Percentiles rank a stretch among this genome's conserved stretches.
phyloP scores from a whole-genome alignment of 1,140 invertebrate genomes.

The Drosophila aff. region DNA sequence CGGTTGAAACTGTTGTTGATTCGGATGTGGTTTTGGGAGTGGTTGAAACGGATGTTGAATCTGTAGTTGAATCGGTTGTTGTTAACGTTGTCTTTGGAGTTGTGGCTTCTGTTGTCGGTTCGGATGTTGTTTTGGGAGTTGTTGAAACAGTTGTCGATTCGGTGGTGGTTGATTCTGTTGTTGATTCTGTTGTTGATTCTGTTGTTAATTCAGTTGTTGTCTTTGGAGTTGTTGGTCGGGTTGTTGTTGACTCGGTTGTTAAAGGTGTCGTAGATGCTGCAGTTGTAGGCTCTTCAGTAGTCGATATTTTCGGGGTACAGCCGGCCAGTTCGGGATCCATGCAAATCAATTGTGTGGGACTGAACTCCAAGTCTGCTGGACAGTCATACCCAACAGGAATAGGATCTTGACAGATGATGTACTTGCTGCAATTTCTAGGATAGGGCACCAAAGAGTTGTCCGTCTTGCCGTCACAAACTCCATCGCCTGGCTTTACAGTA shows the following conservation, averaged over 20 bases:
- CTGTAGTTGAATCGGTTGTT: background rate
- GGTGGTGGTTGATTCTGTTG: constrained; percentile 1
- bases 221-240: background rate
- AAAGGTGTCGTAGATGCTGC: background rate
- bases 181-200: background rate
- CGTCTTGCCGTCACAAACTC: constrained; percentile 54
- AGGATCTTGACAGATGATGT: constrained; percentile 60
- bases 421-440: constrained; percentile 71
- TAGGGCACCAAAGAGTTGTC: constrained; percentile 56
- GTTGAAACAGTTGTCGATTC: background rate
- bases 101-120: background rate
- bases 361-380: constrained; percentile 62
- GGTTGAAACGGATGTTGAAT: constrained; percentile 4
- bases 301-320: constrained; percentile 31
- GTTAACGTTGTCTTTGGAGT: background rate
- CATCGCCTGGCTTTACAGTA: constrained; percentile 37
- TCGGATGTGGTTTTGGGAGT: background rate
- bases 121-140: background rate
- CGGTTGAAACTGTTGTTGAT: background rate
- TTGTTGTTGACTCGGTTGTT: background rate
- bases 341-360: constrained; percentile 51
- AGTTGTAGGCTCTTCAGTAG: constrained; percentile 14
- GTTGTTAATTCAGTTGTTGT: constrained; percentile 13
- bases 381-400: constrained; percentile 72
- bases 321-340: constrained; percentile 65